Conservation (phyloP, 2,797 vertebrate genomes). For the Cercopithecus hamlyni region DNA sequence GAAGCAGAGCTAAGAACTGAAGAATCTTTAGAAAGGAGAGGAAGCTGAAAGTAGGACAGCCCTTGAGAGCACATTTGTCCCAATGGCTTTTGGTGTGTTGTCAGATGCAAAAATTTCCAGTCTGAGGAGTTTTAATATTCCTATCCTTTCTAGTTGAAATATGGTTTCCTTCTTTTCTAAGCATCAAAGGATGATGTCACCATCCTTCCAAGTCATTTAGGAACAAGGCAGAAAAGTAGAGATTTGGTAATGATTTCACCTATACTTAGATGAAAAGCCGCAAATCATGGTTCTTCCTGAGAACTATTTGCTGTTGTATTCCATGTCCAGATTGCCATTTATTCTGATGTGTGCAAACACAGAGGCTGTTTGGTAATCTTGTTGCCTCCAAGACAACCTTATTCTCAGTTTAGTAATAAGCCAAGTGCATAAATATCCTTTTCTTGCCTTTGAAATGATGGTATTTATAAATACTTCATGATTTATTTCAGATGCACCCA, state of each 20-base stretch:
- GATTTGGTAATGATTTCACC: slow-evolving; percentile 52
- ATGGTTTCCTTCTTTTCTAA: slow-evolving; percentile 23
- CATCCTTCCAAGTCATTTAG: not conserved
- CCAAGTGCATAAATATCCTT: slow-evolving; percentile 38
- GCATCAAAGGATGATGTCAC: slow-evolving; percentile 14
- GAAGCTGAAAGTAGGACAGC: not conserved
- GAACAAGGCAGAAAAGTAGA: slow-evolving; percentile 5
- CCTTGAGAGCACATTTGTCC: not conserved
- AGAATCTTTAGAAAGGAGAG: not conserved
- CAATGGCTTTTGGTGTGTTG: not conserved
- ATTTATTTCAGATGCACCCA: slow-evolving; percentile 75
- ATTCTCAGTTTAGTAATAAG: slow-evolving; percentile 56
- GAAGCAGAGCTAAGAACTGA: not conserved
- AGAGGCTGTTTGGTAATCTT: slow-evolving; percentile 32
- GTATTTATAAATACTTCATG: slow-evolving; percentile 62
- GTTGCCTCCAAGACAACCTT: slow-evolving; percentile 33
- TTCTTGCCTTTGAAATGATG: slow-evolving; percentile 60
- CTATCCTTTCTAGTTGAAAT: slow-evolving; percentile 33
- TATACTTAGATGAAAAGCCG: not conserved
- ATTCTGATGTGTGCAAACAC: slow-evolving; percentile 34
- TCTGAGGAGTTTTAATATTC: not conserved
- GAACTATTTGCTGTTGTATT: slow-evolving; percentile 45
- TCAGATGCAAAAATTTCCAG: slow-evolving; percentile 28
- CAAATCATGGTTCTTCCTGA: slow-evolving; percentile 17
- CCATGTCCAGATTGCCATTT: not conserved